Conservation (phyloP, 2,888 invertebrate genomes). For the Apodemia hepburni region DNA sequence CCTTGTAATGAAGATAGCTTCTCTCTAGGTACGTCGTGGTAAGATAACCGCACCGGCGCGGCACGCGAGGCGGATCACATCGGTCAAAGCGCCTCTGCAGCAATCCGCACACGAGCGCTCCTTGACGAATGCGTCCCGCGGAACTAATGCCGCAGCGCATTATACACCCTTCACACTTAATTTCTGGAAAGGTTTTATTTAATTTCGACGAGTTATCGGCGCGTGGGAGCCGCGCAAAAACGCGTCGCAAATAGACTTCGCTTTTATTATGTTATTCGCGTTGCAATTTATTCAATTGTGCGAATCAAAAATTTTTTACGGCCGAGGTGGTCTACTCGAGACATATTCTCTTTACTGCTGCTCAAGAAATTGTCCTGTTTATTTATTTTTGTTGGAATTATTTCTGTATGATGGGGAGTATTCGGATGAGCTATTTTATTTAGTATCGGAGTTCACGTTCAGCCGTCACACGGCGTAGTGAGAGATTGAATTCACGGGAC, state of each 20-base stretch:
- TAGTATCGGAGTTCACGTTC: too few species aligned
- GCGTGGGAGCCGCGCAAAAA: constrained; percentile 23
- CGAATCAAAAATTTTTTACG: constrained; percentile 10
- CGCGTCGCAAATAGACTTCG: constrained; percentile 3
- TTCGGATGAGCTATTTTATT: too few species aligned
- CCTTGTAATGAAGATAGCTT: too few species aligned
- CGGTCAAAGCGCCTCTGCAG: background rate
- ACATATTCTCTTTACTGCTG: background rate
- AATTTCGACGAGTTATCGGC: constrained; percentile 23
- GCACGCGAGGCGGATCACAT: background rate
- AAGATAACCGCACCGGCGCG: background rate
- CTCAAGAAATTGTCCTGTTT: background rate
- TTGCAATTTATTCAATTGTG: constrained; percentile 15
- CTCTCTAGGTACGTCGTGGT: too few species aligned
- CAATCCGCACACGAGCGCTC: constrained; percentile 42
- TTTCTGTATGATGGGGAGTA: too few species aligned
- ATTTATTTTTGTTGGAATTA: background rate
- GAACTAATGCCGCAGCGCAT: constrained; percentile 30
- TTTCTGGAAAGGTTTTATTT: constrained; percentile 26
- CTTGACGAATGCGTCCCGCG: constrained; percentile 51
- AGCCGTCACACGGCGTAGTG: too few species aligned
- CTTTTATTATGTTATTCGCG: constrained; percentile 11
- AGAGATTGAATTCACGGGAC: too few species aligned
- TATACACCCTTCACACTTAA: constrained; percentile 30
- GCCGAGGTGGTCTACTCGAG: constrained; percentile 7